Evolutionary conservation across 2,888 invertebrate genomes (phyloP).

Genomic region (Rotaria sp.): DNA sequence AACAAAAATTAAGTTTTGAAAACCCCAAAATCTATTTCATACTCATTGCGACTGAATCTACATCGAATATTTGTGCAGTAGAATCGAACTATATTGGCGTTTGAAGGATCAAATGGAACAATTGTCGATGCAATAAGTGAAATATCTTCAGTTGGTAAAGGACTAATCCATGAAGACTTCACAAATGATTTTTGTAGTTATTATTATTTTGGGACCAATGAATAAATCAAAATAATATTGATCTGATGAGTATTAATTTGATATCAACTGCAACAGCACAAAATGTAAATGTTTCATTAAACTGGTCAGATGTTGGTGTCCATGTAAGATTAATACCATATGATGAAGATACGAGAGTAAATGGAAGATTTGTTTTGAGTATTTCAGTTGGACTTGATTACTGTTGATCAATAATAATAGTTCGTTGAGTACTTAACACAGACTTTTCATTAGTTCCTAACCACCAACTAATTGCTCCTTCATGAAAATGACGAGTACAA

Average conservation of each 20-base stretch:
- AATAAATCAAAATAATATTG: not conserved
- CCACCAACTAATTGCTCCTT: not conserved
- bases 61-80: no score
- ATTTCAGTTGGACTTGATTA: not conserved
- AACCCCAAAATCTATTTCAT: no score
- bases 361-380: not conserved
- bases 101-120: no score
- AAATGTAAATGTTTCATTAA: not conserved
- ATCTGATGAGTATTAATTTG: not conserved
- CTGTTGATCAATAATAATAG: not conserved
- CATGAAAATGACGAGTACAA: not conserved
- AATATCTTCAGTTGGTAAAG: no score
- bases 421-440: not conserved
- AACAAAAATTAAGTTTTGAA: no score
- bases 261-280: not conserved
- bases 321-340: not conserved
- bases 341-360: not conserved
- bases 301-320: not conserved
- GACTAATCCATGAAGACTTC: no score
- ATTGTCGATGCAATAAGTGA: no score
- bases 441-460: not conserved
- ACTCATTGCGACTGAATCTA: no score
- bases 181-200: not conserved
- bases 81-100: no score
- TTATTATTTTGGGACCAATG: not conserved